Conservation (phyloP, 2,888 invertebrate genomes). For the Atrina japonica region DNA sequence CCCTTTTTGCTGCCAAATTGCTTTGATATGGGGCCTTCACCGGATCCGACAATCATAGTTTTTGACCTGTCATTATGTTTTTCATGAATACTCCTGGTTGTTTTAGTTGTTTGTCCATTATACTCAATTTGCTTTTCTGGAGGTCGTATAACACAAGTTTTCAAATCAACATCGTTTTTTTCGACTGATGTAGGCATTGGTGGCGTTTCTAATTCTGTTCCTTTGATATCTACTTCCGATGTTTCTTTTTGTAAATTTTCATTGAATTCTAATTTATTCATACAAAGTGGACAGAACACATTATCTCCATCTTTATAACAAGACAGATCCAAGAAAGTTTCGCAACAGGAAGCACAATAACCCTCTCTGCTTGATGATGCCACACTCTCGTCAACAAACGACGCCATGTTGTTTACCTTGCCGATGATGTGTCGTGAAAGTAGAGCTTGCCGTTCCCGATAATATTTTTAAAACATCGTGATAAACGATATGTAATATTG, state of each 20-base stretch:
- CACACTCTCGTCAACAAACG: no score
- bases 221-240: not conserved
- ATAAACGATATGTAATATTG: no score
- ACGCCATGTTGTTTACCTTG: no score
- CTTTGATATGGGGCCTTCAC: no score
- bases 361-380: not conserved
- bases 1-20: no score
- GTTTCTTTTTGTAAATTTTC: not conserved
- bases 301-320: slow-evolving; percentile 21
- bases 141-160: not conserved
- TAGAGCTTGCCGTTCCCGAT: no score
- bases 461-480: no score
- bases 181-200: not conserved
- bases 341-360: slow-evolving; percentile 1
- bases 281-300: slow-evolving; percentile 15
- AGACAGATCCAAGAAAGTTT: slow-evolving; percentile 13
- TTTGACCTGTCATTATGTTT: no score
- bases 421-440: no score
- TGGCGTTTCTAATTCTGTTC: slow-evolving; percentile 2
- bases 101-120: no score
- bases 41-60: no score
- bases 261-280: not conserved
- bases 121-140: not conserved
- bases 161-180: not conserved
- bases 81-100: no score